phyloP scores from a whole-genome alignment of 1,140 invertebrate genomes.

The Cardiocondyla obscurior region DNA sequence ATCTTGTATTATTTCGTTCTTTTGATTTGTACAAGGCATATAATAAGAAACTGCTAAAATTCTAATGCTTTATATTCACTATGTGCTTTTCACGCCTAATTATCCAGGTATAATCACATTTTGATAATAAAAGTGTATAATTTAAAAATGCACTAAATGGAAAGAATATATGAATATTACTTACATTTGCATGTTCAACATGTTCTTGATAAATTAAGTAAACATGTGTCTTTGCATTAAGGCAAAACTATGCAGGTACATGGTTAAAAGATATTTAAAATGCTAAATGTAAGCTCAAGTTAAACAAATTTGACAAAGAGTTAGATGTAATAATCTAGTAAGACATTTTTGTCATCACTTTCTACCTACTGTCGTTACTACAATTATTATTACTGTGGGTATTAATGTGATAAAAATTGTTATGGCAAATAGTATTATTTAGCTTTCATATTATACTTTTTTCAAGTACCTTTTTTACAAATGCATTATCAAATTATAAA shows the following conservation, averaged over 20 bases:
- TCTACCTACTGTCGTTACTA: neutral
- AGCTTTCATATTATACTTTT: neutral
- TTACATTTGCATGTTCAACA: no score
- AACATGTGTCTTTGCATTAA: conserved; percentile 18
- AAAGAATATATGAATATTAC: neutral
- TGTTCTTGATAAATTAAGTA: neutral
- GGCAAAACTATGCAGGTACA: conserved; percentile 46
- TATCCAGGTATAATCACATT: neutral
- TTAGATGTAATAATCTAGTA: neutral
- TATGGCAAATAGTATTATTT: conserved; percentile 2
- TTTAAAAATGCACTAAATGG: neutral
- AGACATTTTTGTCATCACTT: neutral
- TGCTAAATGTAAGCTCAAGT: neutral
- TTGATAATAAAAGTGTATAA: neutral
- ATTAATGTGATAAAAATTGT: neutral
- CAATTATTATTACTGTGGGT: neutral
- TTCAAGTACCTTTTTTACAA: neutral
- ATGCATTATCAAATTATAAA: neutral
- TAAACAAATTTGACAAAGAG: neutral
- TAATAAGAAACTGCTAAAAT: neutral
- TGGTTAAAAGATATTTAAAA: neutral
- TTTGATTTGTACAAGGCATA: neutral
- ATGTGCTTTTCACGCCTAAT: neutral
- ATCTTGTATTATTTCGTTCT: neutral
- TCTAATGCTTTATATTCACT: neutral